Conservation (phyloP, 2,888 invertebrate species). For the Marasmarcha lunaedactyla region DNA sequence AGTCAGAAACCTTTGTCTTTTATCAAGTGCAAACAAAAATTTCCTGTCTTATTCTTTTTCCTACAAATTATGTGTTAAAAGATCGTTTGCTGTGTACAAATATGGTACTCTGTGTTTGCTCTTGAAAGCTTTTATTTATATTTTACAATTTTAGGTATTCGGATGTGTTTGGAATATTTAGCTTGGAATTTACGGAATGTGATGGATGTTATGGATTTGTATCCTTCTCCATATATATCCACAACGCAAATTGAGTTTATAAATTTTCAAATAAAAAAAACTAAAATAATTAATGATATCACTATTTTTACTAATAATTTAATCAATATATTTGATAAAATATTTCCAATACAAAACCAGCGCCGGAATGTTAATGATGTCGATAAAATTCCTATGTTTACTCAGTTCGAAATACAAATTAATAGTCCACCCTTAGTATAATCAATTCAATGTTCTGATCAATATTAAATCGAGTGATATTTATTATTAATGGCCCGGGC, state of each 20-base stretch:
- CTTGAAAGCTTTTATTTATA: slow-evolving; percentile 10
- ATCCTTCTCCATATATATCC: no score
- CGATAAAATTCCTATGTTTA: slow-evolving; percentile 7
- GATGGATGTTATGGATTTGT: no score
- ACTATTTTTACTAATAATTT: no score
- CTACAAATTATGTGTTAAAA: slow-evolving; percentile 34
- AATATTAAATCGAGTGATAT: slow-evolving; percentile 31
- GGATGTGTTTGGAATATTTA: neutral
- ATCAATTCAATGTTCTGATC: slow-evolving; percentile 31
- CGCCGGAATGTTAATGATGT: slow-evolving; percentile 17
- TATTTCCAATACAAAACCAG: no score
- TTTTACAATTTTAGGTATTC: slow-evolving; percentile 6
- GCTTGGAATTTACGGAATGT: no score
- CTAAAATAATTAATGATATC: no score
- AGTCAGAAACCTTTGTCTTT: slow-evolving; percentile 43
- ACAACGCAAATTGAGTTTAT: no score
- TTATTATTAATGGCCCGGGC: slow-evolving; percentile 32
- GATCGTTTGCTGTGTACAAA: slow-evolving; percentile 27
- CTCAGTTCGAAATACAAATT: slow-evolving; percentile 17
- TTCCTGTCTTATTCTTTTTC: slow-evolving; percentile 44
- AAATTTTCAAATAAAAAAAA: no score
- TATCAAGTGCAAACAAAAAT: slow-evolving; percentile 61
- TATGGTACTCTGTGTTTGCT: slow-evolving; percentile 22
- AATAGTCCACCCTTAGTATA: slow-evolving; percentile 20
- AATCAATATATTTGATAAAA: no score